Conservation (phyloP, 1,140 invertebrate genomes). For the Drosophila navojoa region DNA sequence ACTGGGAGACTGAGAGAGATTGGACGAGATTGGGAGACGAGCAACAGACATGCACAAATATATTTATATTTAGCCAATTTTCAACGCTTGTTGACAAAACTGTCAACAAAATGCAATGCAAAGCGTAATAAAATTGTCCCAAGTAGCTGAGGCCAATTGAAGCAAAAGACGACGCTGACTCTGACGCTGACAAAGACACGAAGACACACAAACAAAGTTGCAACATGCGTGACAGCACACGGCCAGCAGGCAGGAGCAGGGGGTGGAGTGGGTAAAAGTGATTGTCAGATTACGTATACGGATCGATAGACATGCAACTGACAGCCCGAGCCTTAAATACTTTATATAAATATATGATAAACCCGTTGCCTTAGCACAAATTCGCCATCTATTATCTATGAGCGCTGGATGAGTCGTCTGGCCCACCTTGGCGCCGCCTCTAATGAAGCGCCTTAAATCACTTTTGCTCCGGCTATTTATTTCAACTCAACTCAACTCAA, state of each 20-base stretch:
- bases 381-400: constrained; percentile 18
- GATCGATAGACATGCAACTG: constrained; percentile 20
- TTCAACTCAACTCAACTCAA: constrained; percentile 24
- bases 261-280: constrained; percentile 26
- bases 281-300: constrained; percentile 80
- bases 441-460: constrained; percentile 13
- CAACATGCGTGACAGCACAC: constrained; percentile 42
- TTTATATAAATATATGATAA: background rate
- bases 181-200: background rate
- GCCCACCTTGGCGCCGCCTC: background rate
- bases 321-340: background rate
- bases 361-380: background rate
- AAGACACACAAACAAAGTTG: constrained; percentile 56
- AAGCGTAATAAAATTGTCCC: constrained; percentile 81
- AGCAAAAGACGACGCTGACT: constrained; percentile 1
- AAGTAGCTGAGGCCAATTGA: constrained; percentile 59
- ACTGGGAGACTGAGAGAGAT: constrained; percentile 9
- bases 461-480: constrained; percentile 51
- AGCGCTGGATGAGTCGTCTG: too few relatives aligned
- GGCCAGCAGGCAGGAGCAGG: background rate
- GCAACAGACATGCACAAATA: constrained; percentile 58
- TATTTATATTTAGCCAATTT: constrained; percentile 84
- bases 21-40: constrained; percentile 8
- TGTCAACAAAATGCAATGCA: constrained; percentile 83
- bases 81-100: constrained; percentile 83